phyloP scores from a whole-genome alignment of 2,888 invertebrate genomes.

The Metacarcinus magister region DNA sequence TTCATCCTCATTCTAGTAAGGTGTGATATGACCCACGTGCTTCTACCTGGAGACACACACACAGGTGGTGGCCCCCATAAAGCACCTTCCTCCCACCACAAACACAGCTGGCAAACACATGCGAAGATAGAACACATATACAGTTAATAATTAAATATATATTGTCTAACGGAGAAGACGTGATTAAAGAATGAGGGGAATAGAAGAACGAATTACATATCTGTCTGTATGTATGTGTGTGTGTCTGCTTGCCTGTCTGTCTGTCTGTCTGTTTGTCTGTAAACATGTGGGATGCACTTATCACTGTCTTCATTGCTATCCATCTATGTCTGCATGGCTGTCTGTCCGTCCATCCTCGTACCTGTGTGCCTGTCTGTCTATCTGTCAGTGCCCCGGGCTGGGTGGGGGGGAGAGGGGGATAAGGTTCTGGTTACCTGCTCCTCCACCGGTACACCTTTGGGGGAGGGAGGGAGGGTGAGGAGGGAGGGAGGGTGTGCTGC shows the following conservation, averaged over 20 bases:
- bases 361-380: constrained; percentile 22
- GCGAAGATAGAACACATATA: not conserved
- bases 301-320: not conserved
- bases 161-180: not conserved
- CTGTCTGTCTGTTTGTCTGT: constrained; percentile 50
- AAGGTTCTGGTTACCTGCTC: not conserved
- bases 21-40: no score
- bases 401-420: not conserved
- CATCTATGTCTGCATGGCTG: constrained; percentile 1
- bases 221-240: not conserved
- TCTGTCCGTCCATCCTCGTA: not conserved
- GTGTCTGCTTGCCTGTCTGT: constrained; percentile 50
- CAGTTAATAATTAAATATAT: no score
- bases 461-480: not conserved
- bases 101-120: not conserved
- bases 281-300: not conserved
- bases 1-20: no score
- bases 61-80: no score
- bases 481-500: not conserved
- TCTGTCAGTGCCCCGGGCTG: not conserved
- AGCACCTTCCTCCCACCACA: not conserved
- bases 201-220: not conserved
- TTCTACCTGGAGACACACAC: no score
- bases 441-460: not conserved
- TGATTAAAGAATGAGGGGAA: not conserved